These are phyloP conservation scores for Platysternon megacephalum DNA, from an alignment of 2,113 vertebrate species.

Conservation along the genomic window DNA sequence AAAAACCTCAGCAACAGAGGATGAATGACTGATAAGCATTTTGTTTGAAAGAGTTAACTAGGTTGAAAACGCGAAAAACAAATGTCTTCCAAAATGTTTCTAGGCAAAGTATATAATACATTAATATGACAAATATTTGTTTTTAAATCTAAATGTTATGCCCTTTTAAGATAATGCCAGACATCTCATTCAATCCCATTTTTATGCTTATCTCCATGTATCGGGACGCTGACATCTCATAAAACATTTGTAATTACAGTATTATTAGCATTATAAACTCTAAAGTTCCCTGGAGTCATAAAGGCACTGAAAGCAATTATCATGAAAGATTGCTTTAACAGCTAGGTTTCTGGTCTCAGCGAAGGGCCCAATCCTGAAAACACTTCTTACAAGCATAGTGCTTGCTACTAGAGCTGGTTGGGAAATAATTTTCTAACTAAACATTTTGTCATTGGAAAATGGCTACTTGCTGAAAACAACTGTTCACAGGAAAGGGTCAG, in stretches of 20 bases:
- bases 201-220: neutral
- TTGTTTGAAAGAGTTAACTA: neutral
- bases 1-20: accelerated
- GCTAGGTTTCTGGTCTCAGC: neutral
- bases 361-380: neutral
- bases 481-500: neutral
- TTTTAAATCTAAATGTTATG: neutral
- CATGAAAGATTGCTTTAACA: neutral
- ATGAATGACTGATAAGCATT: neutral
- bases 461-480: neutral
- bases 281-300: neutral
- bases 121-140: neutral
- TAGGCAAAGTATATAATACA: neutral
- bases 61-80: neutral
- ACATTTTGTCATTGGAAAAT: neutral
- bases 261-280: neutral
- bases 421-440: neutral
- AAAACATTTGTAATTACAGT: neutral
- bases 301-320: constrained; percentile 13
- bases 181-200: neutral
- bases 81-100: neutral
- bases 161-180: neutral
- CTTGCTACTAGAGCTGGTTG: neutral
- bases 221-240: neutral
- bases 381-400: too few species aligned